A percentile compares a stretch with the other conserved stretches of the same genome.
phyloP scores from a whole-genome alignment of 2,113 vertebrate species.

The Chaetorhynchus papuensis region DNA sequence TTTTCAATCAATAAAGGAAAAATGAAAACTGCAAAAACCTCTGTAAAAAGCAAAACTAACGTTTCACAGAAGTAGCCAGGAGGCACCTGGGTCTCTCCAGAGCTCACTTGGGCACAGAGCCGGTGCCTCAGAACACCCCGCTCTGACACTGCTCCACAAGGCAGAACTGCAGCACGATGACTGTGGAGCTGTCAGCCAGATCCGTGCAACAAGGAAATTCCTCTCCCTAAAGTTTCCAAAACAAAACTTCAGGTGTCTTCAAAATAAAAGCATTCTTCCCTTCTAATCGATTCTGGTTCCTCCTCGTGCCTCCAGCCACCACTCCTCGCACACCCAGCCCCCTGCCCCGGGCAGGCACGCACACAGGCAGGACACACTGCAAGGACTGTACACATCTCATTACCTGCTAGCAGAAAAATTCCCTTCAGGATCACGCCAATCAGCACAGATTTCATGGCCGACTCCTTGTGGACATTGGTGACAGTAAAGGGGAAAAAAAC shows the following conservation, averaged over 20 bases:
- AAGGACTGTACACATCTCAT: not conserved
- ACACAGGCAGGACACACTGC: not conserved
- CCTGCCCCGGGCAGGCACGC: not conserved
- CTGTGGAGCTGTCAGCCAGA: not conserved
- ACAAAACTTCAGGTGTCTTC: not conserved
- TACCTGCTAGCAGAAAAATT: slow-evolving; percentile 76
- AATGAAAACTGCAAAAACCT: not conserved
- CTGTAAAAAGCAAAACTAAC: not conserved
- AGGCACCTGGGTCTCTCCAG: not conserved
- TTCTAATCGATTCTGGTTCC: not conserved
- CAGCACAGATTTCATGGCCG: slow-evolving; percentile 62
- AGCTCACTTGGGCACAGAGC: not conserved
- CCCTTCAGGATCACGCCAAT: slow-evolving; percentile 60
- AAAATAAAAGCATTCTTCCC: not conserved
- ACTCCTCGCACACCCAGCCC: not conserved
- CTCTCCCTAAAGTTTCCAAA: not conserved
- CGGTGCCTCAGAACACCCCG: not conserved
- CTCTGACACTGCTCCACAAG: not conserved
- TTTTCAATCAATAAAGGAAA: not conserved
- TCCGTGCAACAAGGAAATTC: not conserved
- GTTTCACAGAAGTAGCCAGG: not conserved
- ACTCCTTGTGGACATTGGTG: slow-evolving; percentile 38
- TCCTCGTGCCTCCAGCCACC: not conserved
- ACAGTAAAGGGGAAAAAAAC: not conserved
- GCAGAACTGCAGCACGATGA: not conserved